A percentile compares a stretch with the other conserved stretches of the same genome.
Evolutionary conservation across 2,888 invertebrate species (phyloP).

Genomic region (Marronus borbonicus): DNA sequence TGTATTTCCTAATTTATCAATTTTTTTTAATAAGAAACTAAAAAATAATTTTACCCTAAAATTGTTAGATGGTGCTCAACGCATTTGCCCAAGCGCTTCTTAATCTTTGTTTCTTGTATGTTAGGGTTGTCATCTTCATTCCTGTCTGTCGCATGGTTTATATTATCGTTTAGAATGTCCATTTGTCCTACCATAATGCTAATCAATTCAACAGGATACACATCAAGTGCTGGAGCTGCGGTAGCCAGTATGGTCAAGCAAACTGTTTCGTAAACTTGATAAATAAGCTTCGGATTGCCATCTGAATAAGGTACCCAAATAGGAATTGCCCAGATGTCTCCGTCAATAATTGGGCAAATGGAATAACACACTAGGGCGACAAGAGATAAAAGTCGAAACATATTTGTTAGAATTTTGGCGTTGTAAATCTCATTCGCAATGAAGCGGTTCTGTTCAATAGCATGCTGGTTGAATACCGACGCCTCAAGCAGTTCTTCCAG

Average conservation of each 20-base stretch:
- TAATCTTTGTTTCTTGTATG: not conserved
- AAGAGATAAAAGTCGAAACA: not conserved
- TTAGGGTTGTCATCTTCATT: not conserved
- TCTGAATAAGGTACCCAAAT: slow-evolving; percentile 8
- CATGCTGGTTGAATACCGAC: slow-evolving; percentile 7
- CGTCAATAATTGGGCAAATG: slow-evolving; percentile 16
- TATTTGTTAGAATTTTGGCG: not conserved
- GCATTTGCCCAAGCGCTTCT: not conserved
- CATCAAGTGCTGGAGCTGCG: not conserved
- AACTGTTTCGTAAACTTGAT: not conserved
- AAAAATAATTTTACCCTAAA: not conserved
- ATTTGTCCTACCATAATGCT: slow-evolving; percentile 15
- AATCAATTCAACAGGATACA: not conserved
- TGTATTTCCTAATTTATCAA: too few relatives aligned
- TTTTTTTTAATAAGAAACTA: not conserved
- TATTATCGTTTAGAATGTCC: slow-evolving; percentile 27
- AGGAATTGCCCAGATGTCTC: slow-evolving; percentile 17
- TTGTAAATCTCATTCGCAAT: not conserved
- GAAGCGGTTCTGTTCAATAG: not conserved
- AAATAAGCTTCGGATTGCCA: not conserved
- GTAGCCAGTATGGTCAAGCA: not conserved
- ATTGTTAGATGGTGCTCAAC: slow-evolving; percentile 18
- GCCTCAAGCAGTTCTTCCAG: slow-evolving; percentile 16
- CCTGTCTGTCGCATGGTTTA: not conserved
- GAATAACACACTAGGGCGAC: not conserved